These are phyloP conservation scores for Leptobrachium leishanense DNA, from an alignment of 2,113 vertebrate species.

Conservation along the genomic window DNA sequence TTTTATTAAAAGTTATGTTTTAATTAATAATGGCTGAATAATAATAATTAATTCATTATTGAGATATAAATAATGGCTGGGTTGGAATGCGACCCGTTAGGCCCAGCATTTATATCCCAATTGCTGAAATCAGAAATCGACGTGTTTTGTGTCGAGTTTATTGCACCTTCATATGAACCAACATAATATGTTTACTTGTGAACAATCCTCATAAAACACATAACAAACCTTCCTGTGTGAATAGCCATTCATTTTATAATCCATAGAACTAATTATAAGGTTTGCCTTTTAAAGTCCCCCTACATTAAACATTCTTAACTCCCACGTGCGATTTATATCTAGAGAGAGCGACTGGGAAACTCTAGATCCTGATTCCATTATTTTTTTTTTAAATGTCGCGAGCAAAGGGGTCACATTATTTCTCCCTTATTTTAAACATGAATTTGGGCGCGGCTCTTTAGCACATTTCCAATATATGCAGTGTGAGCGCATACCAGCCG, in stretches of 20 bases:
- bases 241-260: constrained; percentile 26
- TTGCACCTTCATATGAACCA: too few species aligned
- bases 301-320: constrained; percentile 40
- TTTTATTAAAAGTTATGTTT: too few species aligned
- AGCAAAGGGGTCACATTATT: constrained; percentile 40
- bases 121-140: too few species aligned
- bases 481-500: constrained; percentile 16
- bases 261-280: constrained; percentile 42
- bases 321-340: constrained; percentile 42
- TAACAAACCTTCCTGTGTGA: constrained; percentile 25
- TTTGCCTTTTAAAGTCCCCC: constrained; percentile 20
- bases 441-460: constrained; percentile 16
- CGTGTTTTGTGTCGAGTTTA: too few species aligned
- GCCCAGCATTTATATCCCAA: too few species aligned
- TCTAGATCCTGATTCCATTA: constrained; percentile 13
- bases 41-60: too few species aligned
- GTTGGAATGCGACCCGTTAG: too few species aligned
- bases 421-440: constrained; percentile 37
- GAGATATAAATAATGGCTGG: too few species aligned
- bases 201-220: constrained; percentile 22
- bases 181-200: background rate
- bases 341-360: constrained; percentile 9
- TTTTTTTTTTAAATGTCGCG: background rate
- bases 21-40: too few species aligned
- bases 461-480: constrained; percentile 32